A percentile compares a stretch with the other conserved stretches of the same genome.
These are phyloP conservation scores for Orthosia gothica DNA, from an alignment of 2,888 invertebrate species.

Conservation along the genomic window DNA sequence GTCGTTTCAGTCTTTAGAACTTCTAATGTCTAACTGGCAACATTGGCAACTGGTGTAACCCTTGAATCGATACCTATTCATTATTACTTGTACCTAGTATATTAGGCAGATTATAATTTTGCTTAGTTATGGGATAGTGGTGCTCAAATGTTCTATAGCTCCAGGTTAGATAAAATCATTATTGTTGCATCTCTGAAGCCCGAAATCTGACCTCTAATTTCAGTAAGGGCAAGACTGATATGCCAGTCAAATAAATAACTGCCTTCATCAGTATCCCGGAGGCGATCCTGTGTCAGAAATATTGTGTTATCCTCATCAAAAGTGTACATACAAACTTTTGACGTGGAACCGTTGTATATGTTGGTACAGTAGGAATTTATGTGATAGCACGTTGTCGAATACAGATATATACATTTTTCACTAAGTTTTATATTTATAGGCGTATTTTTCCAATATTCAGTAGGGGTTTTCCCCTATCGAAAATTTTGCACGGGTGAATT, in stretches of 20 bases:
- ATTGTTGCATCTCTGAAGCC: not conserved
- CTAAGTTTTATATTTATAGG: not conserved
- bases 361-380: conserved; percentile 4
- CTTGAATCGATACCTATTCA: too few relatives aligned
- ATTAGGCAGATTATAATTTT: too few relatives aligned
- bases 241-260: conserved; percentile 3
- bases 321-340: conserved; percentile 31
- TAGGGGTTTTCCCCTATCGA: too few relatives aligned
- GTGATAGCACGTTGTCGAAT: not conserved
- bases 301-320: conserved; percentile 49
- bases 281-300: conserved; percentile 14
- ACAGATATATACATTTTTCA: not conserved
- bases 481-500: not conserved
- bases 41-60: too few relatives aligned
- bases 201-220: not conserved
- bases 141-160: not conserved
- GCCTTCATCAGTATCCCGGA: conserved; percentile 8
- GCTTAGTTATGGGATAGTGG: not conserved
- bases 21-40: not conserved
- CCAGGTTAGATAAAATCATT: not conserved
- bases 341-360: not conserved
- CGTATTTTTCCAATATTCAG: too few relatives aligned
- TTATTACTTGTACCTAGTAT: too few relatives aligned
- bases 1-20: not conserved
- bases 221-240: not conserved